These are phyloP conservation scores for Isichthys henryi DNA, from an alignment of 2,113 vertebrate species.

Conservation along the genomic window DNA sequence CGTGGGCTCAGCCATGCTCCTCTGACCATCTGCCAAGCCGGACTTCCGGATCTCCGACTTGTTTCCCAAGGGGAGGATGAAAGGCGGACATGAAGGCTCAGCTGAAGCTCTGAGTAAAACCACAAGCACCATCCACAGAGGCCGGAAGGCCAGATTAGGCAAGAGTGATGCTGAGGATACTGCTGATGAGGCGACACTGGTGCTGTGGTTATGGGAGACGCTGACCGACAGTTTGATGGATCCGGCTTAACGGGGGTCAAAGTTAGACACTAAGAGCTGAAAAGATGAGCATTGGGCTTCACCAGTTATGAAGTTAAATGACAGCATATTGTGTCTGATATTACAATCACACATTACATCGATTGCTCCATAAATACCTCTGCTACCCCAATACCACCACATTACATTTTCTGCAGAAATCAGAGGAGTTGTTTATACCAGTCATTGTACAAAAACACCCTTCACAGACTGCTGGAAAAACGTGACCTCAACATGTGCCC, in stretches of 20 bases:
- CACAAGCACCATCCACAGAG: neutral
- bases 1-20: neutral
- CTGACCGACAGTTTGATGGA: neutral
- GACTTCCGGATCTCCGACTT: neutral
- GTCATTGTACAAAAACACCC: neutral
- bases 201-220: neutral
- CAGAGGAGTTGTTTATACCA: neutral
- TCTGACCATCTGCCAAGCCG: constrained; percentile 1
- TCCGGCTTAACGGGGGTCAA: neutral
- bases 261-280: neutral
- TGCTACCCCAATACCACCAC: neutral
- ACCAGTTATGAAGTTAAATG: neutral
- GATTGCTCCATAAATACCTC: neutral
- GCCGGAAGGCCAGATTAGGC: neutral
- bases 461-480: neutral
- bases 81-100: neutral
- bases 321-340: neutral
- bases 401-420: neutral
- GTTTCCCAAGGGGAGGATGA: neutral
- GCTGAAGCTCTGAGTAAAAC: neutral
- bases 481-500: neutral
- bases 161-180: neutral
- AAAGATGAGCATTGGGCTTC: neutral
- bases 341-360: neutral
- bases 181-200: neutral